Conservation (phyloP, 2,888 invertebrate species). For the Scaptomyza polygonia region DNA sequence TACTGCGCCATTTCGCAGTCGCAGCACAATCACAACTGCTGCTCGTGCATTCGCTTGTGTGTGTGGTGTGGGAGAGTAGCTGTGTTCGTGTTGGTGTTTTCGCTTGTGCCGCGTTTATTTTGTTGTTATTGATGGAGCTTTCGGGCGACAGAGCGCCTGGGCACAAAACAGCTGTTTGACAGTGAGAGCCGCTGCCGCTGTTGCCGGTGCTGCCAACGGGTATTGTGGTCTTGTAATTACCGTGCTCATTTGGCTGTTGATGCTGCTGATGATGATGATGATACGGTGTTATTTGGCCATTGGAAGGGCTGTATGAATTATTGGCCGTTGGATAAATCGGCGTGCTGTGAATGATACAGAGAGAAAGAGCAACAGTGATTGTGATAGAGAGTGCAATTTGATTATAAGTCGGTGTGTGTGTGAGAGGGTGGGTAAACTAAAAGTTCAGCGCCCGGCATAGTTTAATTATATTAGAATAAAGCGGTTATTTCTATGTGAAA, state of each 20-base stretch:
- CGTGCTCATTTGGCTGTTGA: slow-evolving; percentile 54
- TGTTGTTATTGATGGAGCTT: slow-evolving; percentile 52
- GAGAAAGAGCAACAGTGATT: slow-evolving; percentile 23
- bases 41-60: slow-evolving; percentile 46
- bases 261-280: slow-evolving; percentile 62
- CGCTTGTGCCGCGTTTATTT: slow-evolving; percentile 39
- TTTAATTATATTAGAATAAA: slow-evolving; percentile 44
- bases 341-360: slow-evolving; percentile 63
- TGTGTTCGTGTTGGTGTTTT: slow-evolving; percentile 23
- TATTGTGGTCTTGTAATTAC: slow-evolving; percentile 82
- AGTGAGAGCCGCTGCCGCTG: slow-evolving; percentile 48
- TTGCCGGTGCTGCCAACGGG: slow-evolving; percentile 69
- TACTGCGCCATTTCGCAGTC: slow-evolving; percentile 66
- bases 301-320: slow-evolving; percentile 79
- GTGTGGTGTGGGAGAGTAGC: slow-evolving; percentile 47
- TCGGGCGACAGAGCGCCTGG: slow-evolving; percentile 49
- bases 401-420: slow-evolving; percentile 1
- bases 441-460: slow-evolving; percentile 25
- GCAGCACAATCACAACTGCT: slow-evolving; percentile 35
- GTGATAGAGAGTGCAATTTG: slow-evolving; percentile 32
- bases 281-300: slow-evolving; percentile 79
- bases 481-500: too few relatives aligned
- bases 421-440: slow-evolving; percentile 8
- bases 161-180: slow-evolving; percentile 73
- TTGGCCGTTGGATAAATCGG: slow-evolving; percentile 80